Percentiles rank a stretch among this genome's conserved stretches.
Evolutionary conservation across 2,113 vertebrate genomes (phyloP).

Genomic region (Boulengeromyrus knoepffleri): DNA sequence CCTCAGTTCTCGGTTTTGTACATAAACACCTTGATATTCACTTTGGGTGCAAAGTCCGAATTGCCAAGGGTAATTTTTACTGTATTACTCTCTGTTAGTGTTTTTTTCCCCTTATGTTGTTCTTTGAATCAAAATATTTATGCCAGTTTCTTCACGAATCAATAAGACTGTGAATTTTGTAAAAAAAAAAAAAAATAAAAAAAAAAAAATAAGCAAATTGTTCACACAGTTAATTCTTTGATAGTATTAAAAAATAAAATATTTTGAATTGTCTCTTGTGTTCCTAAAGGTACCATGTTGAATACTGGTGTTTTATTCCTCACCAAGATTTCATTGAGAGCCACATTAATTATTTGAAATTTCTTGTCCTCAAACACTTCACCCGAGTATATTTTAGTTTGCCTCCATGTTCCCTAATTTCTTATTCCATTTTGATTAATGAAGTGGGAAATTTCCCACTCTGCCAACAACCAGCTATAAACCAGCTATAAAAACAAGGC

Average conservation of each 20-base stretch:
- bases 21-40: background rate
- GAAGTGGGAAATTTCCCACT: conserved; percentile 5
- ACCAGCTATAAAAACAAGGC: background rate
- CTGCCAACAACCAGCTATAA: background rate
- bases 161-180: conserved; percentile 61
- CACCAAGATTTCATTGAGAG: background rate
- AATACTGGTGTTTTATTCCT: background rate
- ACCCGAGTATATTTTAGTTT: conserved; percentile 15
- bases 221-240: conserved; percentile 37
- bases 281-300: background rate
- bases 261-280: background rate
- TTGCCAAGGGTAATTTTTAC: conserved; percentile 18
- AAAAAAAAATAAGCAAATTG: conserved; percentile 19
- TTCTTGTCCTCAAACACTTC: conserved; percentile 9
- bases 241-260: conserved; percentile 53
- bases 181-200: conserved; percentile 38
- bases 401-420: conserved; percentile 20
- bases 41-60: background rate
- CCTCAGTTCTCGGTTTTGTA: conserved; percentile 13
- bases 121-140: conserved; percentile 46
- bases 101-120: conserved; percentile 16
- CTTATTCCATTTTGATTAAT: conserved; percentile 15
- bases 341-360: background rate
- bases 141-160: conserved; percentile 38
- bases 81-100: conserved; percentile 16